These are phyloP conservation scores for Malurus elegans DNA, from an alignment of 2,113 vertebrate genomes.

Conservation along the genomic window DNA sequence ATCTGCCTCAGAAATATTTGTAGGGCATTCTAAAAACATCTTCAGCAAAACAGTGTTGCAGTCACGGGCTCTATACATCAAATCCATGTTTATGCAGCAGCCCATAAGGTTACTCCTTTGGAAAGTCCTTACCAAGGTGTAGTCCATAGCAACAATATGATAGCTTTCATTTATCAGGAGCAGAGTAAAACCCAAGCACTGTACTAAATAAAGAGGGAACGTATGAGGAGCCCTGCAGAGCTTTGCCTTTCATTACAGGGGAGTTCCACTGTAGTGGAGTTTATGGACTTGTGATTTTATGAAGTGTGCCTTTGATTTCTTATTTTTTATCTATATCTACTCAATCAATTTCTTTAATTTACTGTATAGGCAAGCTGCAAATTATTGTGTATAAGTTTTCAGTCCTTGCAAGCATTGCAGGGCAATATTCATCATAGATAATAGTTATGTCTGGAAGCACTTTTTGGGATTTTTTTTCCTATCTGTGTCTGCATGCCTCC, in stretches of 20 bases:
- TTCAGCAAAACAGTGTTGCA: neutral
- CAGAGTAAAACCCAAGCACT: conserved; percentile 15
- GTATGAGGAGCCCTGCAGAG: neutral
- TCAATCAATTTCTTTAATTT: conserved; percentile 28
- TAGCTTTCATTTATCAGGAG: conserved; percentile 12
- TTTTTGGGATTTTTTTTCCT: neutral
- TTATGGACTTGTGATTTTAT: conserved; percentile 53
- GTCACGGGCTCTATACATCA: conserved; percentile 35
- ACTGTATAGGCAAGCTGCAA: neutral
- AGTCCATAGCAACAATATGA: neutral
- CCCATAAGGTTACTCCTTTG: neutral
- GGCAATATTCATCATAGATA: neutral
- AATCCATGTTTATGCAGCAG: conserved; percentile 9
- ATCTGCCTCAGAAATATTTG: conserved; percentile 40
- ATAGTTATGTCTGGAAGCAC: neutral
- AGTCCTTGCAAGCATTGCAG: neutral
- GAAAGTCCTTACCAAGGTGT: conserved; percentile 26
- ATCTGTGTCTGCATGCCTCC: neutral
- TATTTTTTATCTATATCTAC: neutral
- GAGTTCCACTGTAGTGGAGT: conserved; percentile 34
- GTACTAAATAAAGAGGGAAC: conserved; percentile 23
- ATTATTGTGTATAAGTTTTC: neutral
- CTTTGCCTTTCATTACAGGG: conserved; percentile 43
- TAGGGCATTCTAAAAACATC: conserved; percentile 32
- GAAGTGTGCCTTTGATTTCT: neutral